phyloP scores from a whole-genome alignment of 2,113 vertebrate genomes.

The Tricholaema leucomelas region DNA sequence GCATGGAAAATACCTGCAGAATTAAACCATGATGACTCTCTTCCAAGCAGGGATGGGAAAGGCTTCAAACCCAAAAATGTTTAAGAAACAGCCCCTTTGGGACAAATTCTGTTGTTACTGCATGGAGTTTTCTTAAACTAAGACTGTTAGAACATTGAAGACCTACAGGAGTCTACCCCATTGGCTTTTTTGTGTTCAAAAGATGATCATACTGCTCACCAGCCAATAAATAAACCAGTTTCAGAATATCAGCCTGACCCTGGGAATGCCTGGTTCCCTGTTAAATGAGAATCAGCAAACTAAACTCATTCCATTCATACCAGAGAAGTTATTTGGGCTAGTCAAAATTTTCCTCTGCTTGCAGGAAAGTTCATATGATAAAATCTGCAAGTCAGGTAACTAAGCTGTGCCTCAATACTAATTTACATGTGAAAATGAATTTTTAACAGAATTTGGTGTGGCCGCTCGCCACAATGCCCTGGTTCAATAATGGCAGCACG shows the following conservation, averaged over 20 bases:
- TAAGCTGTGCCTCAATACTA: not conserved
- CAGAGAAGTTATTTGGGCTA: not conserved
- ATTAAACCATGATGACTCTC: not conserved
- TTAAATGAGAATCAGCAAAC: not conserved
- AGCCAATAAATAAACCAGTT: not conserved
- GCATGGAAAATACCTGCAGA: not conserved
- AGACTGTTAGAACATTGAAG: not conserved
- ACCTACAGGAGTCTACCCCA: not conserved
- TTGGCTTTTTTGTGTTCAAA: not conserved
- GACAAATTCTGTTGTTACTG: not conserved
- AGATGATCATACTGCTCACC: not conserved
- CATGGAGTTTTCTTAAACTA: not conserved
- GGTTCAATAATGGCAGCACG: too few relatives aligned
- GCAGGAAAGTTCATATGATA: not conserved
- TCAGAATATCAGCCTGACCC: not conserved
- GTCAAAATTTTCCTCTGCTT: not conserved
- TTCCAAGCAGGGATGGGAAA: not conserved
- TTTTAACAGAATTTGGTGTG: not conserved
- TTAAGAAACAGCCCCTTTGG: not conserved
- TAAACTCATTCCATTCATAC: fast-evolving
- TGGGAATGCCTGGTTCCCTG: not conserved
- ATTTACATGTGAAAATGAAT: not conserved
- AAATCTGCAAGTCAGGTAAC: not conserved
- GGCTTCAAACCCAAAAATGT: not conserved
- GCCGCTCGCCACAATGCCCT: too few relatives aligned